Conservation (phyloP, 2,888 invertebrate species). For the Scaptomyza caliginosa region DNA sequence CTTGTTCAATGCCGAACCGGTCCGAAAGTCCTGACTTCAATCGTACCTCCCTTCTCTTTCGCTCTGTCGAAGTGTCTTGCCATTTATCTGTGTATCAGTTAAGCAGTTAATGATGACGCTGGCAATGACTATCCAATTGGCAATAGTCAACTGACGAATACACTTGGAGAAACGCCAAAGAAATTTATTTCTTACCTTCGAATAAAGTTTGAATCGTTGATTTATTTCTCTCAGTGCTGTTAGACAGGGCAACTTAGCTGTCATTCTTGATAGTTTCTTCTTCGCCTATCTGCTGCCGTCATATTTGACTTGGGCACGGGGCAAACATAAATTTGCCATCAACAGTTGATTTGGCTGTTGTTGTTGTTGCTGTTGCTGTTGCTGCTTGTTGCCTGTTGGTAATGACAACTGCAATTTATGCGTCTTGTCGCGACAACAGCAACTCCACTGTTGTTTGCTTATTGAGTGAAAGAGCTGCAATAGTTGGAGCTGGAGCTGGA, state of each 20-base stretch:
- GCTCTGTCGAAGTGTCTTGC: not conserved
- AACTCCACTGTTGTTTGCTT: conserved; percentile 20
- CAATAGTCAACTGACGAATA: conserved; percentile 6
- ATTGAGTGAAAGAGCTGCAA: not conserved
- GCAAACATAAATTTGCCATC: conserved; percentile 72
- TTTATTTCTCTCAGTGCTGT: conserved; percentile 15
- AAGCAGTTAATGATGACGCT: conserved; percentile 19
- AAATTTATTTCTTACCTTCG: not conserved
- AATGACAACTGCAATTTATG: conserved; percentile 57
- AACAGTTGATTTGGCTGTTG: conserved; percentile 21
- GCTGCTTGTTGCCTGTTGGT: conserved; percentile 36
- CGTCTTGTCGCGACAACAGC: conserved; percentile 41
- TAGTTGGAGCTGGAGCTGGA: not conserved
- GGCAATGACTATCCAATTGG: conserved; percentile 38
- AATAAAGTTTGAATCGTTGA: not conserved
- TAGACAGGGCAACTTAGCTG: conserved; percentile 27
- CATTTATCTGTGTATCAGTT: not conserved
- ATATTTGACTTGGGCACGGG: conserved; percentile 64
- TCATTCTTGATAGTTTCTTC: conserved; percentile 29
- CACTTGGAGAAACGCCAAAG: not conserved
- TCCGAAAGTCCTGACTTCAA: conserved; percentile 12
- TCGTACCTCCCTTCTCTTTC: not conserved
- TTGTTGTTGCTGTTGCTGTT: conserved; percentile 34
- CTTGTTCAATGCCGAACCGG: conserved; percentile 3
- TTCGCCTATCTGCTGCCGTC: conserved; percentile 1